Evolutionary conservation across 2,113 vertebrate genomes (phyloP).

Genomic region (Salvelinus sp.): DNA sequence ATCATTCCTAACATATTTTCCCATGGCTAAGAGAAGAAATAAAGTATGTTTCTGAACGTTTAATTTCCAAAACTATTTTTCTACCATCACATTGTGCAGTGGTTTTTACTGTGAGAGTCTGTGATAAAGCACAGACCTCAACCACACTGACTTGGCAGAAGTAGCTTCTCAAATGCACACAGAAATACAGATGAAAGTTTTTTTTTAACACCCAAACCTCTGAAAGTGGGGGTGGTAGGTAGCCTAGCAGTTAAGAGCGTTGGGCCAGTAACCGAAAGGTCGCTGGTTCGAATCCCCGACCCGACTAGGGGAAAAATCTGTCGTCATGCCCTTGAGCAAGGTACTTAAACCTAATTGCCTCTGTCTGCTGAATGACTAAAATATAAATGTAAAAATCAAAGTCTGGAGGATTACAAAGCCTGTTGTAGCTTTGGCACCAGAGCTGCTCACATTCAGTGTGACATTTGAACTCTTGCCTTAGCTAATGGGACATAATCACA

Average conservation of each 20-base stretch:
- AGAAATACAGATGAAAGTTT: constrained; percentile 29
- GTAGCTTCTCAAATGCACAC: constrained; percentile 14
- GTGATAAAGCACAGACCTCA: background rate
- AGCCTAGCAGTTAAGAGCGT: too few species aligned
- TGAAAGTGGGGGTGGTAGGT: constrained; percentile 10
- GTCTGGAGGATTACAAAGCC: constrained; percentile 35
- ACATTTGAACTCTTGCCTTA: constrained; percentile 31
- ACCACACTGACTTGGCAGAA: constrained; percentile 26
- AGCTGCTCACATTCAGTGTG: constrained; percentile 30
- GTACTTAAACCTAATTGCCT: too few species aligned
- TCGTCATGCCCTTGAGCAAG: too few species aligned
- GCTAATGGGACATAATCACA: constrained; percentile 35
- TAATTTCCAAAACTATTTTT: background rate
- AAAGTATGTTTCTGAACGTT: background rate
- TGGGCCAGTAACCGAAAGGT: too few species aligned
- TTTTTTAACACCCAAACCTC: constrained; percentile 25
- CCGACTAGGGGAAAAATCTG: too few species aligned
- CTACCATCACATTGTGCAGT: background rate
- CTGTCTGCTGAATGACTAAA: background rate
- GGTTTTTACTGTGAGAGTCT: background rate
- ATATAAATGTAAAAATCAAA: too few species aligned
- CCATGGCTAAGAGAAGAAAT: background rate
- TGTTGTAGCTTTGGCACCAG: constrained; percentile 32
- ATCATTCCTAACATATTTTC: constrained; percentile 22
- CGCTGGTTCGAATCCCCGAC: too few species aligned